Conservation (phyloP, 2,888 invertebrate species). For the Steinernema scapterisci region DNA sequence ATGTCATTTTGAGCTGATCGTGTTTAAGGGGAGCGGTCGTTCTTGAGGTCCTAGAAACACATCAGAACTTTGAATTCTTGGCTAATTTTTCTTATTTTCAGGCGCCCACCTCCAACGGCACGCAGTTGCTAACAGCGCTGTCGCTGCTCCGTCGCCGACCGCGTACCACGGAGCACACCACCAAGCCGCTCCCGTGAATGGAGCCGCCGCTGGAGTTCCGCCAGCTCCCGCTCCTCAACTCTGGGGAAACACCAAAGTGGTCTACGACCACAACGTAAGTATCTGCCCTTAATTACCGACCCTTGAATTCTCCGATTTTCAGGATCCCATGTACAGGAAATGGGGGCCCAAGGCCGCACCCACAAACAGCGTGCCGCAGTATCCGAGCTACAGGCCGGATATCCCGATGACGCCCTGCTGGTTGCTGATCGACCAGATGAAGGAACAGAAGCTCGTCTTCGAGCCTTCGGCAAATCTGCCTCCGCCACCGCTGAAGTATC, state of each 20-base stretch:
- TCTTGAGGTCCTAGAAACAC: no score
- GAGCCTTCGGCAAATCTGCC: slow-evolving; percentile 45
- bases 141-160: not conserved
- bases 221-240: slow-evolving; percentile 41
- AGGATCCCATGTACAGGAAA: slow-evolving; percentile 46
- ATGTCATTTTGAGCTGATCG: no score
- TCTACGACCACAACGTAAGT: slow-evolving; percentile 44
- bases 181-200: not conserved
- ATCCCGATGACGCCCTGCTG: slow-evolving; percentile 43
- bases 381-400: slow-evolving; percentile 41
- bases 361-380: slow-evolving; percentile 43
- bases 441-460: slow-evolving; percentile 50
- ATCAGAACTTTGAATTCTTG: no score
- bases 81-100: no score
- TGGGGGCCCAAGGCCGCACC: slow-evolving; percentile 45
- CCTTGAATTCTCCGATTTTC: not conserved
- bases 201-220: not conserved
- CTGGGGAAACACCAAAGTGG: slow-evolving; percentile 54
- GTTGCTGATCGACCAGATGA: slow-evolving; percentile 47
- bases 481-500: slow-evolving; percentile 35
- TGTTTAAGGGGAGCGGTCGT: no score
- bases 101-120: no score
- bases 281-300: not conserved
- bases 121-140: not conserved
- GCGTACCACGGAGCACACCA: not conserved